Conservation (phyloP, 2,888 invertebrate genomes). For the Oxystoma pomonae region DNA sequence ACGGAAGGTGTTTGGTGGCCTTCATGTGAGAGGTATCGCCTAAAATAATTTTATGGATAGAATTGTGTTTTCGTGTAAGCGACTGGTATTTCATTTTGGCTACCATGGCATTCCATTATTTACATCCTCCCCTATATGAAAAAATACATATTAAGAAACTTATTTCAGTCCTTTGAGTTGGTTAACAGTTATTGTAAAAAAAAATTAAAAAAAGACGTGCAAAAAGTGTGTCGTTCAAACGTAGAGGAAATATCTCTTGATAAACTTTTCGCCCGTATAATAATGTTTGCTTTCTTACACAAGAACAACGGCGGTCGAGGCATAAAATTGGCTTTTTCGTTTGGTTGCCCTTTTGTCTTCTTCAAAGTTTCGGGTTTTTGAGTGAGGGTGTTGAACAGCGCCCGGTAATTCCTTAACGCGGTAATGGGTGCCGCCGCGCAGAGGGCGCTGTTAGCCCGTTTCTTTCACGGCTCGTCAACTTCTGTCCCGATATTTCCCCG, state of each 20-base stretch:
- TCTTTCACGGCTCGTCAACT: conserved; percentile 48
- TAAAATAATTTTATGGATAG: too few relatives aligned
- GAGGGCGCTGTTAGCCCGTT: conserved; percentile 37
- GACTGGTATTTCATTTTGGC: too few relatives aligned
- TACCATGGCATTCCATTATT: too few relatives aligned
- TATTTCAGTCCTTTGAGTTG: too few relatives aligned
- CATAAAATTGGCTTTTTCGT: conserved; percentile 33
- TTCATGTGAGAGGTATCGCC: too few relatives aligned
- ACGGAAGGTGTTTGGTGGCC: too few relatives aligned
- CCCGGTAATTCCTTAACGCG: conserved; percentile 35
- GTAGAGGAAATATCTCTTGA: background rate
- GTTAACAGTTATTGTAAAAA: too few relatives aligned
- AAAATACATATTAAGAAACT: too few relatives aligned
- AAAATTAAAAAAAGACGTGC: too few relatives aligned
- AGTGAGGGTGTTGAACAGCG: conserved; percentile 32
- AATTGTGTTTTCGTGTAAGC: too few relatives aligned
- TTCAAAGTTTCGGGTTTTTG: conserved; percentile 23
- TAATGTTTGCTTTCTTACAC: background rate
- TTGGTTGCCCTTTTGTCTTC: conserved; percentile 30
- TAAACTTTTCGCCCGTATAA: background rate
- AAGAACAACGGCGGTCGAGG: conserved; percentile 20
- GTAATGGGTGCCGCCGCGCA: conserved; percentile 29
- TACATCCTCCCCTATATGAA: too few relatives aligned
- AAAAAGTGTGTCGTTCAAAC: too few relatives aligned
- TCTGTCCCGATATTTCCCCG: conserved; percentile 44